phyloP scores from a whole-genome alignment of 2,797 vertebrate species.

The Enteromius radiatus region DNA sequence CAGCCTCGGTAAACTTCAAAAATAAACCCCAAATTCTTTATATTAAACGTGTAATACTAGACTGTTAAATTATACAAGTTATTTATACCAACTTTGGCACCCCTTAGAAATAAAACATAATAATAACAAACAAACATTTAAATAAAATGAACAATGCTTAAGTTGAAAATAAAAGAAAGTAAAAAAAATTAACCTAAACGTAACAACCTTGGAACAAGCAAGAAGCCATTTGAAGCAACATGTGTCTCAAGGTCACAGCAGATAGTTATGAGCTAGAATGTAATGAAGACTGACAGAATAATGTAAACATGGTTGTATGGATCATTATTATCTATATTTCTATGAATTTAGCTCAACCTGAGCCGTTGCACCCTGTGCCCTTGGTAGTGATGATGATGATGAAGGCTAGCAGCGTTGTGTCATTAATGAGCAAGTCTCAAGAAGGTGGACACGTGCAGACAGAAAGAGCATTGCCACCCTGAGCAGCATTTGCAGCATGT shows the following conservation, averaged over 20 bases:
- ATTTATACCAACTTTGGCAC: too few relatives aligned
- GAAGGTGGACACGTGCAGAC: slow-evolving; percentile 24
- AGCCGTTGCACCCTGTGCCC: neutral
- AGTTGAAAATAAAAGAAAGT: neutral
- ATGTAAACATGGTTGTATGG: slow-evolving; percentile 18
- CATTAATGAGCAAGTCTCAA: slow-evolving; percentile 14
- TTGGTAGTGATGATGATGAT: neutral
- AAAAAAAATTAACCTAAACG: neutral
- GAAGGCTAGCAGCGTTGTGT: slow-evolving; percentile 9
- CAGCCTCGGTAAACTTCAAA: neutral
- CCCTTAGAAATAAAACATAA: neutral
- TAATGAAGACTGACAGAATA: neutral
- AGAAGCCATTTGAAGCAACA: neutral
- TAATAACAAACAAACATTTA: neutral
- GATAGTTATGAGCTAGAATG: neutral
- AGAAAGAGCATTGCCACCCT: slow-evolving; percentile 59
- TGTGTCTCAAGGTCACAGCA: neutral
- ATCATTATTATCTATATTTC: slow-evolving; percentile 11
- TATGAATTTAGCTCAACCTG: neutral
- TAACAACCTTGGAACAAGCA: neutral
- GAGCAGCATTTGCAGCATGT: slow-evolving; percentile 73
- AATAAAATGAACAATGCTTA: neutral
- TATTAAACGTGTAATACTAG: neutral
- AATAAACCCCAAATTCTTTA: neutral
- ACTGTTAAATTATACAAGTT: neutral